Percentiles rank a stretch among this genome's conserved stretches.
Conservation (phyloP, 2,113 vertebrate genomes). For the Myxocyprinus asiaticus region DNA sequence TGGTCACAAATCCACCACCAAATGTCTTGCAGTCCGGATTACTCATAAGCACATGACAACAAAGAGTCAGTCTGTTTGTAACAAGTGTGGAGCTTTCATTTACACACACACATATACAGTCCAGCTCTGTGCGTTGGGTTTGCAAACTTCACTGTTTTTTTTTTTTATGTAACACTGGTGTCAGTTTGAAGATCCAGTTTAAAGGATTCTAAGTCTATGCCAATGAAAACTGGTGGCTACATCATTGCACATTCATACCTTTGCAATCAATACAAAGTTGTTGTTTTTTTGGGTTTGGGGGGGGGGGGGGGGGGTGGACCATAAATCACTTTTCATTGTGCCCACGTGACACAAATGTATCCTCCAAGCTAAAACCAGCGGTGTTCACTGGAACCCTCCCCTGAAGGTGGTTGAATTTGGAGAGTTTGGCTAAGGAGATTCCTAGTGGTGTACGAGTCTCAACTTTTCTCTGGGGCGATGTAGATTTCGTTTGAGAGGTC, state of each 20-base stretch:
- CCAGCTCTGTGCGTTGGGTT: not conserved
- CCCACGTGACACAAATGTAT: not conserved
- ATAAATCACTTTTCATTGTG: constrained; percentile 26
- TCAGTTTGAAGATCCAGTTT: constrained; percentile 9
- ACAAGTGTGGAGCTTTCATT: not conserved
- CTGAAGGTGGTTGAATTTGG: constrained; percentile 80
- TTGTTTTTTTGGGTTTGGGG: not conserved
- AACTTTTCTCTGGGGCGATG: constrained; percentile 50
- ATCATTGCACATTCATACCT: constrained; percentile 22
- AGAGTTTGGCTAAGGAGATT: constrained; percentile 84
- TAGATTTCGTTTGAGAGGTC: constrained; percentile 20
- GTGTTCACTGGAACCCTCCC: constrained; percentile 73
- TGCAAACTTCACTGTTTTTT: not conserved
- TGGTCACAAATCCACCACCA: constrained; percentile 46
- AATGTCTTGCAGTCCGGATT: constrained; percentile 20
- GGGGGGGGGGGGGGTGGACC: no score
- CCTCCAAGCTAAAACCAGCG: constrained; percentile 60
- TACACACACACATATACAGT: not conserved
- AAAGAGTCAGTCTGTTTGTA: not conserved
- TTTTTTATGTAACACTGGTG: not conserved
- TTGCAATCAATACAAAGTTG: constrained; percentile 7
- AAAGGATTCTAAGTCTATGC: not conserved
- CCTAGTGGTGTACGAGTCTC: constrained; percentile 67
- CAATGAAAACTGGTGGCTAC: not conserved
- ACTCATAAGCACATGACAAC: not conserved